Conservation (phyloP, 2,888 invertebrate genomes). For the Tenthredo amoena region DNA sequence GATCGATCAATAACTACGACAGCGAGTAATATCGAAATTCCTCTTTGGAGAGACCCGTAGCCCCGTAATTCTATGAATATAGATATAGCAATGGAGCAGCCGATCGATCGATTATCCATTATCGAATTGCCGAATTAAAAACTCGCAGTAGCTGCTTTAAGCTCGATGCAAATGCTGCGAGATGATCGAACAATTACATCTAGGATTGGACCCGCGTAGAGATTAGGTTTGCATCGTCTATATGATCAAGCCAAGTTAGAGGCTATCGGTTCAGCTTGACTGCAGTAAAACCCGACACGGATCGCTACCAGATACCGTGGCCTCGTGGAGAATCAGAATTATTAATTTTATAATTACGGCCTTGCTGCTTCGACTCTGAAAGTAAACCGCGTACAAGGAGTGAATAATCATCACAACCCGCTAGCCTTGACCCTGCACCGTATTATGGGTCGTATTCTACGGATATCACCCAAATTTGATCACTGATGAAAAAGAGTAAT, state of each 20-base stretch:
- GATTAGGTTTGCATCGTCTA: not conserved
- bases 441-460: not conserved
- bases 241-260: not conserved
- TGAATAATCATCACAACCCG: not conserved
- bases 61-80: conserved; percentile 7
- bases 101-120: conserved; percentile 12
- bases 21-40: conserved; percentile 6
- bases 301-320: conserved; percentile 9
- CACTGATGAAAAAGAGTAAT: not conserved
- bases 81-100: not conserved
- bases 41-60: not conserved
- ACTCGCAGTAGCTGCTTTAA: not conserved
- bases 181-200: conserved; percentile 29
- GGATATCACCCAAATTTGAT: not conserved
- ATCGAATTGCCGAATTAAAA: not conserved
- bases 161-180: not conserved
- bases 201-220: not conserved
- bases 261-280: conserved; percentile 26
- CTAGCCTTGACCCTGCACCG: not conserved
- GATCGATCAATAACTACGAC: conserved; percentile 42
- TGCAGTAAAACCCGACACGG: conserved; percentile 10
- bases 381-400: not conserved
- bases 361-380: not conserved
- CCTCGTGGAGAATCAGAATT: conserved; percentile 21
- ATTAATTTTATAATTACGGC: not conserved